Conservation (phyloP, 64 coral and sea anemone species). For the Montipora foliosa region DNA sequence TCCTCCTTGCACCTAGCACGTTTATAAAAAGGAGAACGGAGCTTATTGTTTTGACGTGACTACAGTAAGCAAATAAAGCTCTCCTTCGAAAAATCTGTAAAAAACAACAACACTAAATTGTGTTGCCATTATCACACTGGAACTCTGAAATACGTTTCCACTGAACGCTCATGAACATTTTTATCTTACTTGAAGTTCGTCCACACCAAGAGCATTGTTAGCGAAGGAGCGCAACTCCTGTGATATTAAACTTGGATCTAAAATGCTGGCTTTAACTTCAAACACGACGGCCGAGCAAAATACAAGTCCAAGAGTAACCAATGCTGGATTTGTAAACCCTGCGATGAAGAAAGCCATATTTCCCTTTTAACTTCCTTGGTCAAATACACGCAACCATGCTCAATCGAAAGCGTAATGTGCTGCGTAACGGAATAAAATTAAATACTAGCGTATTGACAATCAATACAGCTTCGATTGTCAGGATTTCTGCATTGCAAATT, state of each 20-base stretch:
- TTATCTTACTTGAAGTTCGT: constrained; percentile 26
- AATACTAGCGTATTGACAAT: neutral
- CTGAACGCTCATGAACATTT: neutral
- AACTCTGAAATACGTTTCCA: no score
- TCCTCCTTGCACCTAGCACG: no score
- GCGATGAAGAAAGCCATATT: neutral
- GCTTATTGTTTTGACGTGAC: no score
- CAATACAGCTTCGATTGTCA: neutral
- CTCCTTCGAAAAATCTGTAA: no score
- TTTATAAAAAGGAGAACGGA: no score
- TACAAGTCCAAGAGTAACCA: neutral
- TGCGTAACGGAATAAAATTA: neutral
- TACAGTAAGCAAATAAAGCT: no score
- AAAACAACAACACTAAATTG: no score
- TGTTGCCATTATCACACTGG: no score
- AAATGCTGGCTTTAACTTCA: neutral
- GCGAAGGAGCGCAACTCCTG: constrained; percentile 11
- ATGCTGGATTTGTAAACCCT: neutral
- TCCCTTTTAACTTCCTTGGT: neutral
- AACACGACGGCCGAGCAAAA: neutral
- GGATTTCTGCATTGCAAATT: neutral
- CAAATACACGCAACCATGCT: neutral
- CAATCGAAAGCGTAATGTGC: neutral
- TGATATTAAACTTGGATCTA: neutral
- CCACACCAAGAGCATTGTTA: constrained; percentile 21